Conservation (phyloP, 2,113 vertebrate species). For the Perca schrenkii region DNA sequence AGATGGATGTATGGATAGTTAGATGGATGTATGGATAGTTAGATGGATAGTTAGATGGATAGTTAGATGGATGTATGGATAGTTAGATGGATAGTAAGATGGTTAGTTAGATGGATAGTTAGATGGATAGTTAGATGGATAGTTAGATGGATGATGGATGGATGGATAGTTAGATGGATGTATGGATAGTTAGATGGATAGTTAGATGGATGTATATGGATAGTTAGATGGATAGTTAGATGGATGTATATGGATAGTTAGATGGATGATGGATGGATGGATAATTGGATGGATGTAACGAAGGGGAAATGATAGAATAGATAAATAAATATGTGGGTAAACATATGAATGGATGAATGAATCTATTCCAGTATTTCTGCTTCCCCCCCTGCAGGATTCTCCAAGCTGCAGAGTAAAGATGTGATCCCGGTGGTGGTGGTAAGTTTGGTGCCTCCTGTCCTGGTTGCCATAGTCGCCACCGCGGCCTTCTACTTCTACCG, state of each 20-base stretch:
- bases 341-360: not conserved
- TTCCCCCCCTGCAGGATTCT: conserved; percentile 81
- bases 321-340: not conserved
- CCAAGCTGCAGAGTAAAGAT: conserved; percentile 88
- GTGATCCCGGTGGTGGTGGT: conserved; percentile 90
- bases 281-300: not conserved
- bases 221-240: not conserved
- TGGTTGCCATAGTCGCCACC: conserved; percentile 85
- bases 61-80: not conserved
- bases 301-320: no score
- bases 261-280: not conserved
- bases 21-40: not conserved
- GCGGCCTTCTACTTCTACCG: conserved; percentile 89
- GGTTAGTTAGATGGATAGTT: not conserved
- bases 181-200: no score
- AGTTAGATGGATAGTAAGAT: not conserved
- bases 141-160: not conserved
- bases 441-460: conserved; percentile 88
- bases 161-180: not conserved
- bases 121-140: not conserved
- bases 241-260: no score
- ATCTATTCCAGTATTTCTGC: not conserved
- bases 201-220: not conserved
- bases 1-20: not conserved
- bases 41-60: not conserved